Evolutionary conservation across 2,888 invertebrate genomes (phyloP), one percentile per base, ranked within the genome.

Genomic region (Aspidapion aeneum): DNA sequence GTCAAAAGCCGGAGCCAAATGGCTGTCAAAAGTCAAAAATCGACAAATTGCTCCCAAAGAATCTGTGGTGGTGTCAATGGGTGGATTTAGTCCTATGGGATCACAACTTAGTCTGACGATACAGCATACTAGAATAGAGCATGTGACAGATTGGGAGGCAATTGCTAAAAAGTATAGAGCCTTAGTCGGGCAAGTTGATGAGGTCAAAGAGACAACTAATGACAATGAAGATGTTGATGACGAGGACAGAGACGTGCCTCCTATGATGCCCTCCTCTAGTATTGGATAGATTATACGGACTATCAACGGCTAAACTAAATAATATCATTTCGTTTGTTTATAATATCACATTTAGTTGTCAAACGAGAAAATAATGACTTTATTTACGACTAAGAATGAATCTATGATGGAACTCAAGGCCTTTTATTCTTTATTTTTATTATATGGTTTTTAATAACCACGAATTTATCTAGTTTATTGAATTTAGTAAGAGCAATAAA

Each of bases 81-180:
- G 90, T 17, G 93, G 91, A 76, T 80, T 93, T 61, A 92, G 92
- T 76, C 93, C 93, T 0, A 80, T 94, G 16, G 93, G 94, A 21
- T 93, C 93, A 0, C 93, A 93, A 77, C 80, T 93, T 68, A 93
- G 93, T 75, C 91, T 94, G 80, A 88, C 86, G 74, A 88, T 89
- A 69, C 83, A 84, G 63, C 87, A 87, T 58, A 90, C 89, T 56
- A 85, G 92, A 70, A 94, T 94, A 70, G 94, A 94, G 77, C 93
- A 90, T 74, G 93, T 95, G 5, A 92, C 93, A 1, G 94, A 96
- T 78, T 96, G 95, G 95, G 93, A 93, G 74, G 84, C 89, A 1
- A 94, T 95, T 63, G 91, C 94, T 19, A 91, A 91, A 81, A 94
- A 94, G 77, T 96, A 95, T 78, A 84, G 93, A 18, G 90, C 90